These are phyloP conservation scores for Heliconius ethilla DNA, from an alignment of 2,888 invertebrate species.

Conservation along the genomic window DNA sequence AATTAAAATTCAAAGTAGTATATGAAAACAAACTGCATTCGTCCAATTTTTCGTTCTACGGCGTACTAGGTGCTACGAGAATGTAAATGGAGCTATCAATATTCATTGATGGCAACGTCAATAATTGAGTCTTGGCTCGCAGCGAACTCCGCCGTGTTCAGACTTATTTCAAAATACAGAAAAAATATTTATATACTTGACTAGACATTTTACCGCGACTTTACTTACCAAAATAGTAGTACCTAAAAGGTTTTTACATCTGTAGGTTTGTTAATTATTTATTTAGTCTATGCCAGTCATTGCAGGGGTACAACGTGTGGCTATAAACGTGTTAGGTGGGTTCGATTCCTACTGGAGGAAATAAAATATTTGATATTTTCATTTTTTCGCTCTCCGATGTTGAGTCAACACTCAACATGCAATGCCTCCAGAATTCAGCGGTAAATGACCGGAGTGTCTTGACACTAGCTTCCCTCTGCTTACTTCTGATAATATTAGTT, in stretches of 20 bases:
- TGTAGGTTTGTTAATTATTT: not conserved
- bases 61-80: constrained; percentile 55
- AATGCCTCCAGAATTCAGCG: too few species aligned
- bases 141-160: constrained; percentile 16
- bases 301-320: too few species aligned
- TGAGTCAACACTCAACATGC: too few species aligned
- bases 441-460: too few species aligned
- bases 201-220: not conserved
- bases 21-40: constrained; percentile 36
- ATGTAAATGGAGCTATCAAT: constrained; percentile 73
- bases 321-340: too few species aligned
- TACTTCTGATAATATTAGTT: too few species aligned
- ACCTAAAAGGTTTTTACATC: not conserved
- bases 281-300: too few species aligned
- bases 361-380: too few species aligned
- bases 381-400: too few species aligned
- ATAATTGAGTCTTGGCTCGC: constrained; percentile 68
- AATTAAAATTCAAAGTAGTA: constrained; percentile 8
- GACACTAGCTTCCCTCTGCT: too few species aligned
- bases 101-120: constrained; percentile 68
- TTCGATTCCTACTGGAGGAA: too few species aligned
- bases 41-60: constrained; percentile 45
- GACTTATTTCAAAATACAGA: constrained; percentile 16
- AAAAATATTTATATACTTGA: constrained; percentile 1
- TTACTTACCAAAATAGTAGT: not conserved